Percentiles rank a stretch among this genome's conserved stretches.
phyloP scores from a whole-genome alignment of 2,113 vertebrate species.

The Ctenomys sociabilis region DNA sequence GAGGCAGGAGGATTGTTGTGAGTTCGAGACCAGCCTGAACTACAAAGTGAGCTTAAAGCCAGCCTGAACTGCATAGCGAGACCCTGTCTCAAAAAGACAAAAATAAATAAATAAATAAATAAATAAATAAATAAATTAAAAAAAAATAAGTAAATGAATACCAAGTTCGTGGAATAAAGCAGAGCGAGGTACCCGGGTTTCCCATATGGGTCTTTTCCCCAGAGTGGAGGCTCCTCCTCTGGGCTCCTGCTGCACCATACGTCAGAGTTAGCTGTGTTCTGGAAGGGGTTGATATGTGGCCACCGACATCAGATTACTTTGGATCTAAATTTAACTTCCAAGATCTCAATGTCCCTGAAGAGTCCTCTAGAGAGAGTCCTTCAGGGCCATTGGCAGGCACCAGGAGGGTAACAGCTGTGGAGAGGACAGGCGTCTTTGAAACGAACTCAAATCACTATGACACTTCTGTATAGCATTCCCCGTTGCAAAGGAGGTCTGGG shows the following conservation, averaged over 20 bases:
- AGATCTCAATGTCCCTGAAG: constrained; percentile 27
- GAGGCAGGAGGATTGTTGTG: no score
- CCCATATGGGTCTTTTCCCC: rapidly evolving
- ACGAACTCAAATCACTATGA: background rate
- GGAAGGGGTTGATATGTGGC: background rate
- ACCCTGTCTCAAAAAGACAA: no score
- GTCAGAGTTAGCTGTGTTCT: background rate
- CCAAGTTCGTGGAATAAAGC: background rate
- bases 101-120: no score
- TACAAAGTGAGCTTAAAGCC: no score
- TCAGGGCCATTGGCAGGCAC: background rate
- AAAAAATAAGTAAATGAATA: no score
- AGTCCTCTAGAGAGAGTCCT: background rate
- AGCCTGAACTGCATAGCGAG: no score
- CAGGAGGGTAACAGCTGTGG: background rate
- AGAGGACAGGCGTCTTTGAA: background rate
- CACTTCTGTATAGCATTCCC: background rate
- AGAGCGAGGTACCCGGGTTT: background rate
- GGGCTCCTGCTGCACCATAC: background rate
- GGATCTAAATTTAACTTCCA: constrained; percentile 56
- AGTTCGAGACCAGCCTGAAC: no score
- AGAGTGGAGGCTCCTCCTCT: background rate
- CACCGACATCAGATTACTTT: constrained; percentile 49
- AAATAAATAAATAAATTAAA: no score
- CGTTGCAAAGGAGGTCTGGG: constrained; percentile 12